A percentile compares a stretch with the other conserved stretches of the same genome.
phyloP scores from a whole-genome alignment of 2,888 invertebrate genomes.

The Lapara coniferarum region DNA sequence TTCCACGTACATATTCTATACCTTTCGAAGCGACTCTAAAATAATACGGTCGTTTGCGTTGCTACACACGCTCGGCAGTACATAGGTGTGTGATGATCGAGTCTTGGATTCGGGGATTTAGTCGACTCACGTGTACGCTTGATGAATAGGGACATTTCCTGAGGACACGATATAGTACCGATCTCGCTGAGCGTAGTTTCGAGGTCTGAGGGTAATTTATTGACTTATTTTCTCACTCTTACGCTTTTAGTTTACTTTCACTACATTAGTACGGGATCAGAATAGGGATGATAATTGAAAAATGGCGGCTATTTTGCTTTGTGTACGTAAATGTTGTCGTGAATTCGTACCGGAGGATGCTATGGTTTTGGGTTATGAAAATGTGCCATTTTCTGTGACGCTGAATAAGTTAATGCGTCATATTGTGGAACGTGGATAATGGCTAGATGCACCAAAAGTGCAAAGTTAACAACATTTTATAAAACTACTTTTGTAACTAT shows the following conservation, averaged over 20 bases:
- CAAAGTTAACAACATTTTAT: too few relatives aligned
- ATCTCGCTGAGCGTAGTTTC: slow-evolving; percentile 24
- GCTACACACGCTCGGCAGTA: slow-evolving; percentile 27
- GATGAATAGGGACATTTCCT: slow-evolving; percentile 40
- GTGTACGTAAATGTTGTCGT: slow-evolving; percentile 8
- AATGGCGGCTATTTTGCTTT: not conserved
- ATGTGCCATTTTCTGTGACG: not conserved
- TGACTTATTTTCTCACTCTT: slow-evolving; percentile 14
- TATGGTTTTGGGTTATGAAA: not conserved
- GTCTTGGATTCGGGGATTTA: slow-evolving; percentile 39
- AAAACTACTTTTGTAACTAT: too few relatives aligned
- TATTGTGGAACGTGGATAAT: too few relatives aligned
- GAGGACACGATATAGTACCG: slow-evolving; percentile 22
- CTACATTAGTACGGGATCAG: not conserved
- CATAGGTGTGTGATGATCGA: slow-evolving; percentile 26
- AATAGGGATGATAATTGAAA: slow-evolving; percentile 4
- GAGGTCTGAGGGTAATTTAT: slow-evolving; percentile 19
- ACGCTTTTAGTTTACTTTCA: slow-evolving; percentile 7
- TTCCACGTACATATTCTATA: not conserved
- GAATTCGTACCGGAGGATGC: not conserved
- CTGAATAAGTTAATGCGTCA: not conserved
- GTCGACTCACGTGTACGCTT: slow-evolving; percentile 39
- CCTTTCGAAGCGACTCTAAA: slow-evolving; percentile 13
- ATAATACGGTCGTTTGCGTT: slow-evolving; percentile 24
- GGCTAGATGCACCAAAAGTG: too few relatives aligned